Percentiles rank a stretch among this genome's conserved stretches.
phyloP scores from a whole-genome alignment of 2,113 vertebrate genomes.

The Lates calcarifer region DNA sequence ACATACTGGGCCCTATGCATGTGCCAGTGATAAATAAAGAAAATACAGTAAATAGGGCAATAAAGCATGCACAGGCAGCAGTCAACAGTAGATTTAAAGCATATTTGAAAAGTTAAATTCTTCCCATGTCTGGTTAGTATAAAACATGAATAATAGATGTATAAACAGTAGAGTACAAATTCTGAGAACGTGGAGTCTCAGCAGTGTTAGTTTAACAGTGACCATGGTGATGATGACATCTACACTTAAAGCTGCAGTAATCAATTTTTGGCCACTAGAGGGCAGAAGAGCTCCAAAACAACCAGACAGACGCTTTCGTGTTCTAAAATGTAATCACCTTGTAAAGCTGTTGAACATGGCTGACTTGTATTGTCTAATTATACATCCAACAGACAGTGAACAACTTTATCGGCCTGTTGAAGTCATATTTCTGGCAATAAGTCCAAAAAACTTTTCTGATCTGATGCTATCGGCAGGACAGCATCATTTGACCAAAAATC shows the following conservation, averaged over 20 bases:
- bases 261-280: conserved; percentile 66
- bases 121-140: conserved; percentile 29
- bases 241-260: conserved; percentile 47
- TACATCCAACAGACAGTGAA: conserved; percentile 22
- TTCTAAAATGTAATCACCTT: conserved; percentile 1
- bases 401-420: not conserved
- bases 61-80: conserved; percentile 47
- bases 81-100: conserved; percentile 57
- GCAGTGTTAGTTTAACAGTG: conserved; percentile 45
- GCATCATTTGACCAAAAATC: no score
- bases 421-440: not conserved
- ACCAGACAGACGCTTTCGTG: conserved; percentile 8
- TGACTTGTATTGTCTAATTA: not conserved
- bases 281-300: conserved; percentile 68
- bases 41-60: conserved; percentile 56
- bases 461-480: not conserved
- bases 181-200: conserved; percentile 39
- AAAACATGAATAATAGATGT: conserved; percentile 46
- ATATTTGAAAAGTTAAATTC: conserved; percentile 49
- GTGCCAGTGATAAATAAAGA: conserved; percentile 70
- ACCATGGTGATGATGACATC: conserved; percentile 25
- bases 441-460: conserved; percentile 16
- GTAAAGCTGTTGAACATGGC: conserved; percentile 13
- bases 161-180: conserved; percentile 34
- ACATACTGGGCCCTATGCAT: conserved; percentile 65